phyloP scores from a whole-genome alignment of 2,113 vertebrate species.

The Probosciger aterrimus region DNA sequence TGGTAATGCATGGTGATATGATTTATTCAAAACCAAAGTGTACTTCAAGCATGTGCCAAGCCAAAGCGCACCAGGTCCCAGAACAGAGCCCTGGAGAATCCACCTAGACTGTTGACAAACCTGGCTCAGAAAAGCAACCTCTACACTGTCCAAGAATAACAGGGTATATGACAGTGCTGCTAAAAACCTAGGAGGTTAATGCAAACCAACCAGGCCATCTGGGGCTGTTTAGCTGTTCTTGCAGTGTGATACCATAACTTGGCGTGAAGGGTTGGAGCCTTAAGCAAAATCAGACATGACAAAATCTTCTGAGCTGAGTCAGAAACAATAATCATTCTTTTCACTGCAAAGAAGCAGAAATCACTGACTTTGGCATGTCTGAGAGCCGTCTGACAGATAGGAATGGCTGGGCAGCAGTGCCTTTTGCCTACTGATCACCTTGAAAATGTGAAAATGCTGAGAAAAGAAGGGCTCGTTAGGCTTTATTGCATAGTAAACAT shows the following conservation, averaged over 20 bases:
- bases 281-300: constrained; percentile 33
- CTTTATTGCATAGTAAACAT: background rate
- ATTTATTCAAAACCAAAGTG: background rate
- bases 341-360: background rate
- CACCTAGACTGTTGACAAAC: background rate
- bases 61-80: background rate
- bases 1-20: background rate
- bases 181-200: background rate
- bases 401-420: background rate
- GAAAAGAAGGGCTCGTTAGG: background rate
- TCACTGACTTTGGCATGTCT: background rate
- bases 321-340: background rate
- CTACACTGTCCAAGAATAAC: background rate
- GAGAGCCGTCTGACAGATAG: background rate
- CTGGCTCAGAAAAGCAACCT: background rate
- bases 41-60: background rate
- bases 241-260: constrained; percentile 17
- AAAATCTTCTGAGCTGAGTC: constrained; percentile 37
- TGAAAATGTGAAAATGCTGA: background rate
- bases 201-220: background rate
- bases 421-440: background rate
- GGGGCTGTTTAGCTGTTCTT: constrained; percentile 47
- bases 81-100: background rate
- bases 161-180: background rate
- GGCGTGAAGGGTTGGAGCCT: constrained; percentile 8